Conservation (phyloP, 2,888 invertebrate genomes). For the Notodonta ziczac region DNA sequence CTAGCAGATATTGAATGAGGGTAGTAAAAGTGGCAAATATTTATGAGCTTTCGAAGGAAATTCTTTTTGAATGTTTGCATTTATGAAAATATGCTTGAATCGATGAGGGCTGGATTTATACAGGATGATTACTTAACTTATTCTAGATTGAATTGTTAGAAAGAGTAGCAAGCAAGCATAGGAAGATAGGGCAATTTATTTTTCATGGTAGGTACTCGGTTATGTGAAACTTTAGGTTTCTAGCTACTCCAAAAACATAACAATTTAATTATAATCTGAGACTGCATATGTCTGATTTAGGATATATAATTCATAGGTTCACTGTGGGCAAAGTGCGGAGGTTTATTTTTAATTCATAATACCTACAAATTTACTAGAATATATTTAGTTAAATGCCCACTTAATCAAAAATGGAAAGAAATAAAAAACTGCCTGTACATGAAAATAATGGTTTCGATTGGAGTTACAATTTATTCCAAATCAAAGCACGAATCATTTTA, state of each 20-base stretch:
- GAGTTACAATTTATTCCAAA: background rate
- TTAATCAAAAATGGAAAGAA: background rate
- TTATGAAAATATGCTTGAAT: conserved; percentile 83
- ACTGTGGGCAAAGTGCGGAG: too few relatives aligned
- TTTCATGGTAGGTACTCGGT: too few relatives aligned
- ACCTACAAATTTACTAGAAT: too few relatives aligned
- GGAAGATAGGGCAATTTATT: too few relatives aligned
- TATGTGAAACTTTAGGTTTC: too few relatives aligned
- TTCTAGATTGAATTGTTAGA: conserved; percentile 4
- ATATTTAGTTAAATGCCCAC: too few relatives aligned
- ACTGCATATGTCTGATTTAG: too few relatives aligned
- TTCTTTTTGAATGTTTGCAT: conserved; percentile 84
- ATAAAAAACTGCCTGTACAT: background rate
- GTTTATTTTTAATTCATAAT: too few relatives aligned
- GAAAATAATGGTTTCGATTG: background rate
- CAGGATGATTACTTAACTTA: conserved; percentile 43
- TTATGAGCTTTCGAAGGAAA: conserved; percentile 83
- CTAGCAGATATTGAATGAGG: conserved; percentile 42
- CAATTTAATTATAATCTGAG: too few relatives aligned
- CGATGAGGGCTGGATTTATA: conserved; percentile 57
- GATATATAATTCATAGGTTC: too few relatives aligned
- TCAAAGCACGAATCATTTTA: background rate
- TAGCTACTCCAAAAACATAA: too few relatives aligned
- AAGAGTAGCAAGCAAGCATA: background rate
- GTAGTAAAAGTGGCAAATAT: conserved; percentile 82